A percentile compares a stretch with the other conserved stretches of the same genome.
Evolutionary conservation across 2,888 invertebrate species (phyloP).

Genomic region (Melinopterus prodromus): DNA sequence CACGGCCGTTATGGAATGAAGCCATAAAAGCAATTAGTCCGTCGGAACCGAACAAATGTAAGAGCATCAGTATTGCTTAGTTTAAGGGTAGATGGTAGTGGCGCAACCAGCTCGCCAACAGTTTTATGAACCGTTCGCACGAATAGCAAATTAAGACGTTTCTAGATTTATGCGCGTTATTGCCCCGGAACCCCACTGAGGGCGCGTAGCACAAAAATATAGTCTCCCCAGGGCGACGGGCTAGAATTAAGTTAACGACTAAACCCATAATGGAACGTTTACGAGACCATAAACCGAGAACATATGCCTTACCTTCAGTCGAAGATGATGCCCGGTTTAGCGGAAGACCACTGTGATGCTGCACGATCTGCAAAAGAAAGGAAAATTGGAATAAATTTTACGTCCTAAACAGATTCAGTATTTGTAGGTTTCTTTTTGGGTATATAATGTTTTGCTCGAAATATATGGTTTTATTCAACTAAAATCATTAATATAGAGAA

Average conservation of each 20-base stretch:
- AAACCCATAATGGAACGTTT: constrained; percentile 5
- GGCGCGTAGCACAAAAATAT: constrained; percentile 9
- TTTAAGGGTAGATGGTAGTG: not conserved
- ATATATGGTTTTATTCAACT: too few species aligned
- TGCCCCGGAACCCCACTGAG: not conserved
- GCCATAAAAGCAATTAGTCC: constrained; percentile 12
- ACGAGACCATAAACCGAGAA: constrained; percentile 16
- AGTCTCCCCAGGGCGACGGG: not conserved
- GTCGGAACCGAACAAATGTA: not conserved
- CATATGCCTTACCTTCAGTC: constrained; percentile 8
- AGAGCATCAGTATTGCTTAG: constrained; percentile 15
- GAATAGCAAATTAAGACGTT: constrained; percentile 23
- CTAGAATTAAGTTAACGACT: constrained; percentile 16
- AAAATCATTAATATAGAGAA: too few species aligned
- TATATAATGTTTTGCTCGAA: too few species aligned
- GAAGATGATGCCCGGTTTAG: not conserved
- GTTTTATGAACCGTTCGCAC: constrained; percentile 15
- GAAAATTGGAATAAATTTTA: not conserved
- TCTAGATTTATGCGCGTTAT: constrained; percentile 12
- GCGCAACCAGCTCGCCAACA: constrained; percentile 6
- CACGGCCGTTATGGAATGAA: not conserved
- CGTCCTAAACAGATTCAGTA: not conserved
- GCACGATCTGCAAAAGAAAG: not conserved
- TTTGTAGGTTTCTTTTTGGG: not conserved
- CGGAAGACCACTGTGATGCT: not conserved